Base-by-base conservation (phyloP, 2,888 invertebrate species). In the Phengaris alcon region DNA sequence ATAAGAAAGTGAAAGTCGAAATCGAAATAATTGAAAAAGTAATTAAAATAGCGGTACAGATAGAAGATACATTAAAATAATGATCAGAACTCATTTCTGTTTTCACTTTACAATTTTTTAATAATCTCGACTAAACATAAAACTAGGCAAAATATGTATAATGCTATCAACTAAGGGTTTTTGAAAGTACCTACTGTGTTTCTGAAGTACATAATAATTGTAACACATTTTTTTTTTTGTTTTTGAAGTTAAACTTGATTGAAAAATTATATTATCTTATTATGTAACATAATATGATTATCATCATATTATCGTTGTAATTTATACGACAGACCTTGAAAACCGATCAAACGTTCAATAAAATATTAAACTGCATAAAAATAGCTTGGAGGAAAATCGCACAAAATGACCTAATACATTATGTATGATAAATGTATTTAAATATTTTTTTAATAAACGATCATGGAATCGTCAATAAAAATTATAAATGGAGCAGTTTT, bases 401-500 rank as follows among this genome's bases (percentile, higher is more conserved):
- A 52, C 7, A 72, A 6, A 72, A 12, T 72, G 72, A 72, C 35
- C 44, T 70, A 72, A 52, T 52, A 70, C 22, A 70, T 72, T 44
- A 54, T 54, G 13, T 72, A 52, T 72, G 35, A 64, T 64, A 35
- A 9, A 12, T 44, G 6, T 35, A 64, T 72, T 72, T 72, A 13
- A 72, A 72, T 72, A 72, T 54, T 52, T 72, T 72, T 72, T 12
- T 22, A 54, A 54, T 72, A 72, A 72, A 35, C 54, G 52, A 15
- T 54, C 35, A 35, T 69, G 35, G 22, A 72, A 54, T 72, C 8
- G 12, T 13, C 72, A 8, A 72, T 72, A 54, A 72, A 72, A 72
- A 52, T 52, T 72, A 72, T 12, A 72, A 52, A 52, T 72, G 48
- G 15, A 13, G 35, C 35, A 22, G 46, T 8, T 2, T 69, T 46